Conservation (phyloP, 2,113 vertebrate genomes). For the Ariopsis seemanni region DNA sequence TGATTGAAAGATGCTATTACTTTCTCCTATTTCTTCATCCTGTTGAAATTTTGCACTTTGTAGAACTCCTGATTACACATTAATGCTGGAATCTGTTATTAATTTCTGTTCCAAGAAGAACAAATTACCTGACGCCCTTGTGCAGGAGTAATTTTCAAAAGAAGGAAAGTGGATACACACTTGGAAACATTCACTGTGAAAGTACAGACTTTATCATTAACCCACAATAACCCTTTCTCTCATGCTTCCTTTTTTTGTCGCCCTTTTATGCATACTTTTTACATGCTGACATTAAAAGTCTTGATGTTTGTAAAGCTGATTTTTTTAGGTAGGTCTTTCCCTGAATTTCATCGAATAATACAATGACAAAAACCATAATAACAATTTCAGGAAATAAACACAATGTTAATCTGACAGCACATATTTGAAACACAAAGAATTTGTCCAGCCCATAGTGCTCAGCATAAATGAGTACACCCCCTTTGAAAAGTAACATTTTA, state of each 20-base stretch:
- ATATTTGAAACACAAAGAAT: neutral
- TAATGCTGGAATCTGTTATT: constrained; percentile 43
- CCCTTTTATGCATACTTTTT: neutral
- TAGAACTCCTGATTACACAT: constrained; percentile 38
- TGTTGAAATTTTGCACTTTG: constrained; percentile 13
- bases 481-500: too few relatives aligned
- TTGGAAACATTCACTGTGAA: constrained; percentile 18
- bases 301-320: neutral
- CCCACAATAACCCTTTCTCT: neutral
- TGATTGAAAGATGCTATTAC: constrained; percentile 4
- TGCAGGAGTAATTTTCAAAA: constrained; percentile 44
- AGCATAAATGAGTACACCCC: too few relatives aligned
- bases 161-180: constrained; percentile 41
- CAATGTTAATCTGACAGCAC: neutral
- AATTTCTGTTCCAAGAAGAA: constrained; percentile 44
- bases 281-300: neutral
- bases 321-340: neutral
- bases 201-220: constrained; percentile 24
- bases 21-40: neutral
- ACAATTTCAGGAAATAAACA: neutral
- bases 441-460: neutral
- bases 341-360: neutral
- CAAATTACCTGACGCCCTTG: constrained; percentile 38
- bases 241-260: neutral
- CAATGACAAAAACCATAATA: neutral